Base-by-base conservation (phyloP, 2,797 vertebrate genomes). In the Anguilla anguilla region DNA sequence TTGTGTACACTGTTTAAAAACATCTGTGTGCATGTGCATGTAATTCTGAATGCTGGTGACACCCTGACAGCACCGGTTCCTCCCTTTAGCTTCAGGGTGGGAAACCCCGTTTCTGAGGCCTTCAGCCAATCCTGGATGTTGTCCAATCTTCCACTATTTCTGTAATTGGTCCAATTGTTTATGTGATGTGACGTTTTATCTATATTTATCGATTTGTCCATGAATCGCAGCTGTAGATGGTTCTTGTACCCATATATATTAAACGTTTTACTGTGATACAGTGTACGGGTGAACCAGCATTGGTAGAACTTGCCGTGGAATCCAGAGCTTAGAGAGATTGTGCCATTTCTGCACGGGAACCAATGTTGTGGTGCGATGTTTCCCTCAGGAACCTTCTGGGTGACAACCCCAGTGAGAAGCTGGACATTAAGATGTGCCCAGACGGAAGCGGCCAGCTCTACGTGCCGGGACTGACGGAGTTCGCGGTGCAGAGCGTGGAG, bases 401-500 rank as follows among this genome's bases (percentile, higher is more conserved):
- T n/a, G 96, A 97, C 74, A 97, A 96, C 87, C 97, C 96, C 0
- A 96, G 95, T 46, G 97, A 98, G 93, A 98, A 98, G 89, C 95
- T 99, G 91, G 98, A 99, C 94, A 99, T 99, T 89, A 98, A 97
- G 92, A 95, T 99, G 94, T 98, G 97, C 84, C 98, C 98, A 0
- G 97, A 98, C 0, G 97, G 98, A 93, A 98, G 97, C 0, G 98
- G 98, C 19, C 98, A 98, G 92, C 97, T 99, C 6, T 98, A 99
- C 0, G 98, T 99, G 10, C 98, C 98, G 0, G 97, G 98, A 4
- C 95, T 99, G 90, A 98, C 96, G 0, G 96, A 98, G 93, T 94
- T 97, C 92, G 93, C 86, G 0, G 98, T 99, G 81, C 96, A 97
- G 91, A 97, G 97, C 0, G 97, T 98, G 11, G 97, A 97, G 53